A percentile compares a stretch with the other conserved stretches of the same genome.
These are phyloP conservation scores for Dicentrarchus labrax DNA, from an alignment of 2,113 vertebrate species.

Conservation along the genomic window DNA sequence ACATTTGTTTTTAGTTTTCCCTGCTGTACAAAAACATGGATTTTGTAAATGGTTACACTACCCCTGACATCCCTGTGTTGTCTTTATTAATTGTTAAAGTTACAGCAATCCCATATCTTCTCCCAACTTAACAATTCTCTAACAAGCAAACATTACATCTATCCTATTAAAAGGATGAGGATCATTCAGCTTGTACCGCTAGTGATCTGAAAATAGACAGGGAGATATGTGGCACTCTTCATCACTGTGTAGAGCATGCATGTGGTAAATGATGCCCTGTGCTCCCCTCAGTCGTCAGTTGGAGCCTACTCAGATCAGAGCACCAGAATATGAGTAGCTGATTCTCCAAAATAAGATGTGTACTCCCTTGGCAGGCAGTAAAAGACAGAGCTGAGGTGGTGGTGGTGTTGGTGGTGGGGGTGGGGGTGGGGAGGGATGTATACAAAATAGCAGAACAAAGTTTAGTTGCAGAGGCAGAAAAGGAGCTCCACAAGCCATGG, in stretches of 20 bases:
- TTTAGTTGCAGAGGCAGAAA: slow-evolving; percentile 46
- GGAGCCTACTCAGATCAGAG: slow-evolving; percentile 49
- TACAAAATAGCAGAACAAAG: slow-evolving; percentile 44
- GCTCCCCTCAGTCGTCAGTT: slow-evolving; percentile 29
- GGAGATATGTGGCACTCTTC: background rate
- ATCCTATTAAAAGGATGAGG: background rate
- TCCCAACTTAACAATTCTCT: background rate
- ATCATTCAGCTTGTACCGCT: background rate
- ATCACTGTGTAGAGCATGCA: slow-evolving; percentile 1
- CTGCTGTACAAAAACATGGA: background rate
- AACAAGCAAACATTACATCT: slow-evolving; percentile 7
- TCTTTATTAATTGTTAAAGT: background rate
- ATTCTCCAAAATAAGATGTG: slow-evolving; percentile 28
- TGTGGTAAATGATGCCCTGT: slow-evolving; percentile 32
- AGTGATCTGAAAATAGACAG: slow-evolving; percentile 7
- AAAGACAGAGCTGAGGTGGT: slow-evolving; percentile 43
- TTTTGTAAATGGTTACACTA: background rate
- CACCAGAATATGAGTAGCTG: slow-evolving; percentile 35
- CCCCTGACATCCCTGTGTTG: background rate
- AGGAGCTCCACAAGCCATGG: slow-evolving; percentile 14
- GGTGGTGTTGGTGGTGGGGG: background rate
- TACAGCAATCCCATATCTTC: background rate
- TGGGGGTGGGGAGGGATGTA: slow-evolving; percentile 1
- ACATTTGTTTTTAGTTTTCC: no score
- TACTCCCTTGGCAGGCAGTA: slow-evolving; percentile 26